Conservation (phyloP, 92 coral and sea anemone genomes). For the Diadumene lineata region DNA sequence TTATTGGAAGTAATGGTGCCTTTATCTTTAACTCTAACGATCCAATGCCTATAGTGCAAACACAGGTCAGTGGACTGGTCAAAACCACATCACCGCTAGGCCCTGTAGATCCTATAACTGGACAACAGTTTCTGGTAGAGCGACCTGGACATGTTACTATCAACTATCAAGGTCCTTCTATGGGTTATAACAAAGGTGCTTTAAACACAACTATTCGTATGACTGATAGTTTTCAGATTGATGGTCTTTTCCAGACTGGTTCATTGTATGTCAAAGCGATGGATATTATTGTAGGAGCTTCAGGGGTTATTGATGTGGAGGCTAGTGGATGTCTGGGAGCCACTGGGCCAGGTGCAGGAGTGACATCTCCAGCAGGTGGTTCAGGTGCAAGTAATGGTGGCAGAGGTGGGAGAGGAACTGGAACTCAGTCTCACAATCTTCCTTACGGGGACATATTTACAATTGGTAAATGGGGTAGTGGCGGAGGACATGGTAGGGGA, state of each 20-base stretch:
- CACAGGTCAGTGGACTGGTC: constrained; percentile 55
- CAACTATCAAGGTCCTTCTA: constrained; percentile 48
- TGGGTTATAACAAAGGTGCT: constrained; percentile 42
- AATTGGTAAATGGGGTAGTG: constrained; percentile 73
- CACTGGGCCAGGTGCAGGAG: constrained; percentile 64
- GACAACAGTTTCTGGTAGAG: constrained; percentile 54
- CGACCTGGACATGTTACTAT: constrained; percentile 43
- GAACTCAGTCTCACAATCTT: constrained; percentile 43
- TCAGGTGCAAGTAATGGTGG: constrained; percentile 79
- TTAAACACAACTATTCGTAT: constrained; percentile 40
- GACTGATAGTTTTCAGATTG: constrained; percentile 30
- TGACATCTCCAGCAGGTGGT: constrained; percentile 48
- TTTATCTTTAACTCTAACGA: constrained; percentile 51
- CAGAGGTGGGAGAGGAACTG: constrained; percentile 67
- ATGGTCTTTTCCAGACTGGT: constrained; percentile 62
- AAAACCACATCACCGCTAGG: constrained; percentile 51
- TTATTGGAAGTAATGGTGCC: constrained; percentile 43
- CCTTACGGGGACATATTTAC: constrained; percentile 71
- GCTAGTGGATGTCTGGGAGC: constrained; percentile 62
- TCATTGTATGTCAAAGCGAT: constrained; percentile 47
- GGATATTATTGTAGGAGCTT: constrained; percentile 34
- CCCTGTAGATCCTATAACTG: constrained; percentile 43
- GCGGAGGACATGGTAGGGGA: constrained; percentile 64
- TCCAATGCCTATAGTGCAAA: constrained; percentile 47
- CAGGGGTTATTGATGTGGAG: constrained; percentile 59